Base-by-base conservation (phyloP, 2,797 vertebrate genomes). In the Girardinus metallicus region DNA sequence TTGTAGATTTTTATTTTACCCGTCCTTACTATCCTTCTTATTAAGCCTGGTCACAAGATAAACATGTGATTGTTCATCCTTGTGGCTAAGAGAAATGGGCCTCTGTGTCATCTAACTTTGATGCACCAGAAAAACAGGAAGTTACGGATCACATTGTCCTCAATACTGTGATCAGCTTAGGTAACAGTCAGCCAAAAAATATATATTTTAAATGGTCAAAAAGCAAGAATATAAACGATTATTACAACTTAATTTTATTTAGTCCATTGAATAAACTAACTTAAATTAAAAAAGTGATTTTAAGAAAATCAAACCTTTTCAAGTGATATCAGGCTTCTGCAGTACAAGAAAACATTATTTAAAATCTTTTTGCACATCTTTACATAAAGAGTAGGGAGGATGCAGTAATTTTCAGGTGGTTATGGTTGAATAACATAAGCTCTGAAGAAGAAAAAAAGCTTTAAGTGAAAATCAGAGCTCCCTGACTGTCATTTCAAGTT, bases 401-500 rank as follows among this genome's bases (percentile, higher is more conserved):
- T 15, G 2, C 41, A 16, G 2, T 29, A 15, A 16, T 31, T 47
- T 26, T 34, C 9, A 26, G 60, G 2, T 60, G 26, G 2, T 31
- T 36, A 15, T 43, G 83, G n/a, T 34, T 2, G 39, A 75, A 49
- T 43, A 13, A 0, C 51, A 74, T 78, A 0, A 43, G 39, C 21
- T 43, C 29, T 51, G 0, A 64, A 81, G 79, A 76, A 11, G 15
- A 8, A 77, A 64, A 60, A 2, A 60, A 23, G 4, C 66, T 73
- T 13, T n/a, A 11, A 75, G 10, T 75, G 66, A 44, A 75, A 0
- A 1, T 80, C n/a, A 53, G 75, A 76, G 90, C 85, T 88, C 87
- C 80, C 94, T 92, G 84, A 83, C 92, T 91, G 92, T 21, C 66
- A 62, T 26, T 31, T 0, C 8, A 1, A 57, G 71, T 68, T 75